Evolutionary conservation across 2,888 invertebrate species (phyloP).

Genomic region (Anodontia alba): DNA sequence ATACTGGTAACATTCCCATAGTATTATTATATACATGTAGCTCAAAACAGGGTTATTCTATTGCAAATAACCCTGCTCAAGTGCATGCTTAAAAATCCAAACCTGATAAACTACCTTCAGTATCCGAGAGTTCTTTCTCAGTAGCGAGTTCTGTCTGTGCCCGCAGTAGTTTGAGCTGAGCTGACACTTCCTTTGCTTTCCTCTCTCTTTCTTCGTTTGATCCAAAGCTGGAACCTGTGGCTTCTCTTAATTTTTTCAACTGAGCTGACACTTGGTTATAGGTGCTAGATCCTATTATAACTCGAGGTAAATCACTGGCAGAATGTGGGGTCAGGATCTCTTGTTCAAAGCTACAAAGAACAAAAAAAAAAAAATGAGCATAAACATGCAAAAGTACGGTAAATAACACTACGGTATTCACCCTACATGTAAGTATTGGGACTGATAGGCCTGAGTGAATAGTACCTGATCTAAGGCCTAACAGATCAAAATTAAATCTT

Average conservation of each 20-base stretch:
- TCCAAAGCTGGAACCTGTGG: slow-evolving; percentile 25
- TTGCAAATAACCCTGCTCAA: too few relatives aligned
- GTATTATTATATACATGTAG: too few relatives aligned
- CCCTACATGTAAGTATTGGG: too few relatives aligned
- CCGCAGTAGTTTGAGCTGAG: slow-evolving; percentile 46
- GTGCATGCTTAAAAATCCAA: too few relatives aligned
- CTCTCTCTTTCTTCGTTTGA: slow-evolving; percentile 43
- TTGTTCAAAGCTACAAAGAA: slow-evolving; percentile 79
- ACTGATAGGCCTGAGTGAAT: too few relatives aligned
- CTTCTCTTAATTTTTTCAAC: slow-evolving; percentile 48
- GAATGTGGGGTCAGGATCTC: slow-evolving; percentile 76
- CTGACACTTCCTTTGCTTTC: slow-evolving; percentile 38
- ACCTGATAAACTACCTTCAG: too few relatives aligned
- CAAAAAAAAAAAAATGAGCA: slow-evolving; percentile 14
- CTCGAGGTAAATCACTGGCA: slow-evolving; percentile 57
- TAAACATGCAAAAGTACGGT: neutral
- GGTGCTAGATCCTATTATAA: slow-evolving; percentile 81
- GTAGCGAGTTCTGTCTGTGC: slow-evolving; percentile 32
- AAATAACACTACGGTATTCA: neutral
- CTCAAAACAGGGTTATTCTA: too few relatives aligned
- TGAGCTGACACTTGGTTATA: slow-evolving; percentile 78
- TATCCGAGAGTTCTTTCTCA: neutral
- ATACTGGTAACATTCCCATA: too few relatives aligned
- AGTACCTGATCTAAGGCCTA: too few relatives aligned
- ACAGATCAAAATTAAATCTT: neutral